Conservation (phyloP, 2,888 invertebrate genomes). For the Drosophila maculinotata region DNA sequence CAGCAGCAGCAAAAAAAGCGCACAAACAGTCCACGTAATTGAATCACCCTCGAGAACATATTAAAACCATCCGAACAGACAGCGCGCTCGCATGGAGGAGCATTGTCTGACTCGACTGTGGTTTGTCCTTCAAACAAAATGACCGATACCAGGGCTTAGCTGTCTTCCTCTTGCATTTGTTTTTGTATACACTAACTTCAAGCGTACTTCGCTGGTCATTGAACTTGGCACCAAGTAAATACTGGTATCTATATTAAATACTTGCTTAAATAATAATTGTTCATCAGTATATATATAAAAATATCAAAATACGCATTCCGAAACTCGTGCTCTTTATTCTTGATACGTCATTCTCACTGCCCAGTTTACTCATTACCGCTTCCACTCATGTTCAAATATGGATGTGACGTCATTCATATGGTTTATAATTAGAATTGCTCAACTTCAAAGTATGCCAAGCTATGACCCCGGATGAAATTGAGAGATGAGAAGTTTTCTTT, state of each 20-base stretch:
- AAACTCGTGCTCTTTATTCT: too few species aligned
- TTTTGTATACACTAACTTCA: slow-evolving; percentile 20
- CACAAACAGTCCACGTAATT: slow-evolving; percentile 71
- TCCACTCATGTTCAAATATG: too few species aligned
- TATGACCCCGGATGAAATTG: background rate
- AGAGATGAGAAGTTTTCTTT: background rate
- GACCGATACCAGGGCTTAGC: slow-evolving; percentile 67
- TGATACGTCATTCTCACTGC: too few species aligned
- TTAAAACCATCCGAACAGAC: slow-evolving; percentile 69
- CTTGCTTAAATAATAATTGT: too few species aligned
- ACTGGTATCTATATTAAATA: too few species aligned
- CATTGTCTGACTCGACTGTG: slow-evolving; percentile 64
- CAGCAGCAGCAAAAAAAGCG: slow-evolving; percentile 39
- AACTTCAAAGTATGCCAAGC: too few species aligned
- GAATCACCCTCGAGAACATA: slow-evolving; percentile 79
- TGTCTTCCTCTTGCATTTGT: slow-evolving; percentile 20
- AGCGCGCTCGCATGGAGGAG: slow-evolving; percentile 27
- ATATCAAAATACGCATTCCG: too few species aligned
- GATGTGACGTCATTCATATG: too few species aligned
- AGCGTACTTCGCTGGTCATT: background rate
- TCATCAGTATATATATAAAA: too few species aligned
- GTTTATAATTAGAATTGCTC: too few species aligned
- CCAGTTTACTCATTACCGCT: too few species aligned
- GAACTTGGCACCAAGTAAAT: background rate
- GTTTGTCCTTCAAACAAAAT: slow-evolving; percentile 74